A percentile compares a stretch with the other conserved stretches of the same genome.
phyloP scores from a whole-genome alignment of 2,797 vertebrate species.

The Gymnodraco acuticeps region DNA sequence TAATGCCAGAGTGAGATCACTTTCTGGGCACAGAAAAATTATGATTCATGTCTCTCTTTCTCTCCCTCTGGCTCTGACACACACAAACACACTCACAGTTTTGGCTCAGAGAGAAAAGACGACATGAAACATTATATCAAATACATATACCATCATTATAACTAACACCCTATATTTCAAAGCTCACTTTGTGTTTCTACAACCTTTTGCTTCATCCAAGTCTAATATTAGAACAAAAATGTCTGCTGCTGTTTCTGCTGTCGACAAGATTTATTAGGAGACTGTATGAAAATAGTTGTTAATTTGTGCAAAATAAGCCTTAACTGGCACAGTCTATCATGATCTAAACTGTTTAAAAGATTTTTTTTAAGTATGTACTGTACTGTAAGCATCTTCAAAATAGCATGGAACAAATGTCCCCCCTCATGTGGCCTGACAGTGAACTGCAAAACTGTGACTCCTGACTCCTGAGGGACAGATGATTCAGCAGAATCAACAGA shows the following conservation, averaged over 20 bases:
- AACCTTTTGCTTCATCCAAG: no score
- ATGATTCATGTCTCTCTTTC: constrained; percentile 45
- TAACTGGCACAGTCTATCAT: background rate
- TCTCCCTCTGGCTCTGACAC: background rate
- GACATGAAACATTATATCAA: background rate
- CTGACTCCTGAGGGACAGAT: constrained; percentile 44
- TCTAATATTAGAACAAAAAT: no score
- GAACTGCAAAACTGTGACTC: constrained; percentile 60
- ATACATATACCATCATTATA: background rate
- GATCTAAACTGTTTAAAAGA: background rate
- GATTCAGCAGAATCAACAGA: constrained; percentile 67
- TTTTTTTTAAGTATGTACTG: background rate
- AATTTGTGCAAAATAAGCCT: background rate
- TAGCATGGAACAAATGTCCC: constrained; percentile 29
- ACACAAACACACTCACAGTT: background rate
- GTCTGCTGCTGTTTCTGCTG: no score
- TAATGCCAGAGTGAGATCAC: constrained; percentile 30
- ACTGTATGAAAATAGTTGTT: constrained; percentile 3
- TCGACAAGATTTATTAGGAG: no score
- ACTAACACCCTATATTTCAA: background rate
- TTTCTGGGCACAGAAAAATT: constrained; percentile 27
- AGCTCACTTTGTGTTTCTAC: constrained; percentile 2
- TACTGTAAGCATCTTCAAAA: background rate
- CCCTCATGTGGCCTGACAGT: constrained; percentile 44
- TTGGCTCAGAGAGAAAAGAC: constrained; percentile 28